phyloP scores from a whole-genome alignment of 2,888 invertebrate genomes.

The Disparrhopalites patrizii region DNA sequence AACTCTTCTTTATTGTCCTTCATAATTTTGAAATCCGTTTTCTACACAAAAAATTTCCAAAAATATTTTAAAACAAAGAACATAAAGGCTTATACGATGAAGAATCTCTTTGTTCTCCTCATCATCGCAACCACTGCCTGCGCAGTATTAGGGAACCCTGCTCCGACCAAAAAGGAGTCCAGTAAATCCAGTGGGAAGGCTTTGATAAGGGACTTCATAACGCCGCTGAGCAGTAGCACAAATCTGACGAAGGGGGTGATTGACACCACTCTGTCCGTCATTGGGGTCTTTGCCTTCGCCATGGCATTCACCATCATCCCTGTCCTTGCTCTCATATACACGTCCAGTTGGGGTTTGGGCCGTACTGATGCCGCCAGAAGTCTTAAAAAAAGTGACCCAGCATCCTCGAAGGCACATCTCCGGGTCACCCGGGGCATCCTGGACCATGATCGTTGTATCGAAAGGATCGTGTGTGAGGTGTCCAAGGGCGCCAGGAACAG shows the following conservation, averaged over 20 bases:
- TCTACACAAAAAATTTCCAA: too few relatives aligned
- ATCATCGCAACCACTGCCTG: too few relatives aligned
- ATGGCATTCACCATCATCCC: conserved; percentile 22
- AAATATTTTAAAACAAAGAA: too few relatives aligned
- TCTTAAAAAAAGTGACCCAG: neutral
- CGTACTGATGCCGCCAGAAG: neutral
- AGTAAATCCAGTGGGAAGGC: neutral
- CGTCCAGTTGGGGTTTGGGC: neutral
- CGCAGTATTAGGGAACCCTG: neutral
- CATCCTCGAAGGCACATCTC: neutral
- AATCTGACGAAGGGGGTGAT: conserved; percentile 19
- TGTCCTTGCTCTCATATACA: conserved; percentile 19
- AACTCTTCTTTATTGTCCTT: too few relatives aligned
- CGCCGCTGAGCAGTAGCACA: neutral
- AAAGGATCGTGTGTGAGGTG: conserved; percentile 25
- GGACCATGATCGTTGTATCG: conserved; percentile 23
- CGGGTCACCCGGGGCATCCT: conserved; percentile 18
- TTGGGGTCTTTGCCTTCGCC: conserved; percentile 20
- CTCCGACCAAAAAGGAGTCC: neutral
- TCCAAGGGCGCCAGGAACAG: conserved; percentile 17
- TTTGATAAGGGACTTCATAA: neutral
- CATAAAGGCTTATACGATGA: too few relatives aligned
- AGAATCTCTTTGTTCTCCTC: too few relatives aligned
- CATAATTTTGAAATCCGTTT: too few relatives aligned
- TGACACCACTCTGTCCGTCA: conserved; percentile 12